Percentiles rank a stretch among this genome's conserved stretches.
Conservation (phyloP, 2,797 vertebrate genomes). For the Morelia viridis region DNA sequence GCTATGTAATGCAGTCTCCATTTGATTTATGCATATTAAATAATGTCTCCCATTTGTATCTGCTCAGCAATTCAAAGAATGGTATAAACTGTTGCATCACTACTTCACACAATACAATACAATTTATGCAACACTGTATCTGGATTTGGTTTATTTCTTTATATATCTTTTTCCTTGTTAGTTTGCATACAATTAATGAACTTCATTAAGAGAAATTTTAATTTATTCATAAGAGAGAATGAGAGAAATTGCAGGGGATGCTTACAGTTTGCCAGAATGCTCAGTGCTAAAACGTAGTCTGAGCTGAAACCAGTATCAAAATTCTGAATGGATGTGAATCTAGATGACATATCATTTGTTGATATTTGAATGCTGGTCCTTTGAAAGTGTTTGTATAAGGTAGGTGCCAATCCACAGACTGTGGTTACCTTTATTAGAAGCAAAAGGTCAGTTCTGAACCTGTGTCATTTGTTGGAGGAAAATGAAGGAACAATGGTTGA, state of each 20-base stretch:
- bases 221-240: background rate
- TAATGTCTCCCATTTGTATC: background rate
- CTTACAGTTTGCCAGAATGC: background rate
- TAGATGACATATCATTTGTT: background rate
- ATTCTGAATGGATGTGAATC: background rate
- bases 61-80: background rate
- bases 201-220: background rate
- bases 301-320: background rate
- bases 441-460: constrained; percentile 16
- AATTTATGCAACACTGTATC: background rate
- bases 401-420: constrained; percentile 14
- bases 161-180: background rate
- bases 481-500: background rate
- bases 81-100: background rate
- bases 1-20: background rate
- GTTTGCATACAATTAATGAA: background rate
- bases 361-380: constrained; percentile 20
- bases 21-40: background rate
- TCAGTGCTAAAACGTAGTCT: background rate
- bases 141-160: background rate
- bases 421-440: background rate
- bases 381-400: constrained; percentile 8
- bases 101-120: background rate
- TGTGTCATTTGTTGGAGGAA: constrained; percentile 12
- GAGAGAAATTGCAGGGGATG: background rate